A percentile compares a stretch with the other conserved stretches of the same genome.
Evolutionary conservation across 2,888 invertebrate genomes (phyloP).

Genomic region (Hirtodrosophila cameraria): DNA sequence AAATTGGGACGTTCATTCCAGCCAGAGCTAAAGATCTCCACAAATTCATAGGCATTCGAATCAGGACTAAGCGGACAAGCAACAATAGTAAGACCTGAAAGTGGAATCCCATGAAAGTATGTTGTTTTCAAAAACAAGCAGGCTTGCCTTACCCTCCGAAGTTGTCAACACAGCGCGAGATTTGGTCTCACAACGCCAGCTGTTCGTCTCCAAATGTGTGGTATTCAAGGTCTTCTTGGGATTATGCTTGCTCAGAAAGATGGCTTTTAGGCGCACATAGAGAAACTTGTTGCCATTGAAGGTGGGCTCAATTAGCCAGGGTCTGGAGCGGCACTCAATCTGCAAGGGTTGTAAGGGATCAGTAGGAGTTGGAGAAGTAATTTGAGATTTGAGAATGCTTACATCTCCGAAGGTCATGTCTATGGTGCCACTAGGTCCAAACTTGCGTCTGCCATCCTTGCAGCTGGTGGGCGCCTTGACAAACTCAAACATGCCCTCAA

Average conservation of each 20-base stretch:
- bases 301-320: slow-evolving; percentile 92
- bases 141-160: slow-evolving; percentile 84
- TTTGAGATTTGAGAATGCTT: slow-evolving; percentile 44
- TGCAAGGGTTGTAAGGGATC: slow-evolving; percentile 76
- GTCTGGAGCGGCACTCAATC: slow-evolving; percentile 92
- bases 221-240: slow-evolving; percentile 85
- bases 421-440: slow-evolving; percentile 91
- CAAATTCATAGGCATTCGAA: slow-evolving; percentile 87
- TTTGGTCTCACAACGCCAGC: slow-evolving; percentile 88
- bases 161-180: slow-evolving; percentile 92
- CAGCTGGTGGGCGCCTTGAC: slow-evolving; percentile 89
- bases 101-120: no score
- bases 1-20: slow-evolving; percentile 88
- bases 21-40: slow-evolving; percentile 93
- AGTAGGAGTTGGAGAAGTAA: not conserved
- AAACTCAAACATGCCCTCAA: slow-evolving; percentile 93
- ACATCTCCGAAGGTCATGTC: slow-evolving; percentile 86
- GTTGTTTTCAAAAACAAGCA: no score
- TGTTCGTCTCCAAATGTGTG: slow-evolving; percentile 86
- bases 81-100: slow-evolving; percentile 84
- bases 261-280: slow-evolving; percentile 91
- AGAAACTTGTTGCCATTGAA: slow-evolving; percentile 89
- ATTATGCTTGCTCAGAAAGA: slow-evolving; percentile 84
- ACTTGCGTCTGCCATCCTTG: slow-evolving; percentile 88
- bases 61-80: slow-evolving; percentile 86